Conservation (phyloP, 2,888 invertebrate genomes). For the Oligia latruncula region DNA sequence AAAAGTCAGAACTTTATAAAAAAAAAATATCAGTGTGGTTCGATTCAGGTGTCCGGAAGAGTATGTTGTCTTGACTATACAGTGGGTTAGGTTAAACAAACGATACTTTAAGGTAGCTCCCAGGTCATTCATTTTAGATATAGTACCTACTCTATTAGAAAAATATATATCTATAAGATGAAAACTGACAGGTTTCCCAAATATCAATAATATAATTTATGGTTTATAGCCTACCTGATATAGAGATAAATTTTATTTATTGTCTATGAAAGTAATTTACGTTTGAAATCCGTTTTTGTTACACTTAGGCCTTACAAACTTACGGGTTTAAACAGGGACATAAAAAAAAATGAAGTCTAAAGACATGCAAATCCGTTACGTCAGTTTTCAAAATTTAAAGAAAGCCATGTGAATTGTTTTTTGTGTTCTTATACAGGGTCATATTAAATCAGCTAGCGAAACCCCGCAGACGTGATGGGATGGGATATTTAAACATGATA, state of each 20-base stretch:
- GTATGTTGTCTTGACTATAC: no score
- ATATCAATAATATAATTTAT: slow-evolving; percentile 1
- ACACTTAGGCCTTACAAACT: slow-evolving; percentile 15
- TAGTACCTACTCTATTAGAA: slow-evolving; percentile 38
- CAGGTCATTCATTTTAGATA: slow-evolving; percentile 10
- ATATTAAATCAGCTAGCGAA: no score
- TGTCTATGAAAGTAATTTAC: slow-evolving; percentile 25
- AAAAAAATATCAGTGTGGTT: no score
- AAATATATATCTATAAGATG: slow-evolving; percentile 33
- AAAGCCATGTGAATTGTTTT: background rate
- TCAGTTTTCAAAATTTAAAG: background rate
- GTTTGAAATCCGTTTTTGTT: slow-evolving; percentile 8
- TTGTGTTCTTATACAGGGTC: background rate
- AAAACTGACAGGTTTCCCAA: slow-evolving; percentile 26
- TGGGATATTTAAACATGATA: no score
- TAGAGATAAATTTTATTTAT: slow-evolving; percentile 31
- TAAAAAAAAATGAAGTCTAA: background rate
- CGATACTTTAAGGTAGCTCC: no score
- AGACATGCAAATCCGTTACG: background rate
- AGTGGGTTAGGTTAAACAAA: no score
- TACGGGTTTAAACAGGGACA: background rate
- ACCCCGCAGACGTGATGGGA: no score
- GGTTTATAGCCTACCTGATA: slow-evolving; percentile 11
- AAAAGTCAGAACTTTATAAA: no score
- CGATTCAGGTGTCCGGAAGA: no score